Evolutionary conservation across 2,888 invertebrate genomes (phyloP), one percentile per base, ranked within the genome.

Genomic region (Willowsia nigromaculata): DNA sequence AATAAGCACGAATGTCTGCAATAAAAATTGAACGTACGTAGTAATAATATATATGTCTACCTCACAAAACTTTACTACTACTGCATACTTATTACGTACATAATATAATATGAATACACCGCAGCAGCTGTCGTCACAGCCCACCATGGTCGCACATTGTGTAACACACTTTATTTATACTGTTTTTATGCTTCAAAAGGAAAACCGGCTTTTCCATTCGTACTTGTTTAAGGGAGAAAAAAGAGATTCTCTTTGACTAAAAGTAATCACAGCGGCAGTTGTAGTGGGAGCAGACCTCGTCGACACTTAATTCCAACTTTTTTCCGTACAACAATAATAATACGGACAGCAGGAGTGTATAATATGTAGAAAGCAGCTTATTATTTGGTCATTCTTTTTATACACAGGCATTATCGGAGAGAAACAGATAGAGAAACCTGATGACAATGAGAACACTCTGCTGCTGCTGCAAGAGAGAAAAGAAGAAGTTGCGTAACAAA

Each of bases 351-450:
- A 18, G 18, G 18, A 4, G n/a, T 18, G 18, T 71, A 56, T 56
- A 1, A n/a, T 25, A 25, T 25, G n/a, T 33, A 47, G 43, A 18
- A 56, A 50, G 82, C 30, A 62, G 65, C 18, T 62, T 85, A 85
- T 88, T 82, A 90, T 90, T 90, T 86, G 90, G 86, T 78, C 86
- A 90, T 90, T 90, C 71, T 59, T 71, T 84, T 86, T 85, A 53
- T 74, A 81, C 56, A 81, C 80, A 68, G 68, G 89, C 76, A 25
- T 81, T 27, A 33, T 53, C 30, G 33, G 13, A 74, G 40, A 15
- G 27, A 50, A 50, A 30, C 27, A 50, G 47, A 50, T n/a, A 50
- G 50, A 50, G 7, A 71, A 71, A 71, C 86, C 74, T 89, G 87
- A 90, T 87, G 90, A 88, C 88, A 88, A 43, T 30, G 85, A 80